Conservation (phyloP, 2,113 vertebrate genomes). For the Chaenocephalus aceratus region DNA sequence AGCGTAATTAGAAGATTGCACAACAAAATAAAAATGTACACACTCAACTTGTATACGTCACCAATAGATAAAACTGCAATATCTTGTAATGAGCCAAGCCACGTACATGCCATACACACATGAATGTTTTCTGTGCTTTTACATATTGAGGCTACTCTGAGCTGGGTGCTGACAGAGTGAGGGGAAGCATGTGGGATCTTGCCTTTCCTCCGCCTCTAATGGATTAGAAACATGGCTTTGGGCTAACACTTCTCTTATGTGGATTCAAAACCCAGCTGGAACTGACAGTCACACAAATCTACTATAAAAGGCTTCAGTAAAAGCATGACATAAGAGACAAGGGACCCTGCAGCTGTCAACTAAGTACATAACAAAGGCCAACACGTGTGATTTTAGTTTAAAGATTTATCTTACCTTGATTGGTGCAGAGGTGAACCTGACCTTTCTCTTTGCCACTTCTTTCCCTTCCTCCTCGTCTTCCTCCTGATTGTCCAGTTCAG, state of each 20-base stretch:
- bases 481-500: constrained; percentile 85
- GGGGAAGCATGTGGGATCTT: constrained; percentile 68
- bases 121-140: constrained; percentile 35
- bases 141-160: constrained; percentile 37
- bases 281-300: constrained; percentile 31
- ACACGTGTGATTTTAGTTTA: neutral
- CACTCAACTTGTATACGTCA: constrained; percentile 6
- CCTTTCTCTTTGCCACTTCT: constrained; percentile 76
- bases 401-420: constrained; percentile 85
- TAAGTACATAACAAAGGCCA: neutral
- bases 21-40: neutral
- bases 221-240: constrained; percentile 54
- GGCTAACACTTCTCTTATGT: constrained; percentile 29
- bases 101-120: constrained; percentile 4
- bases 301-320: neutral
- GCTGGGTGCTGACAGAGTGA: constrained; percentile 17
- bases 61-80: neutral
- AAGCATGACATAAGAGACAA: neutral
- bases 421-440: constrained; percentile 89
- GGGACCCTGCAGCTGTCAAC: constrained; percentile 7
- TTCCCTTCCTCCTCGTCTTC: constrained; percentile 82
- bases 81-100: neutral
- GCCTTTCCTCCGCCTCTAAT: constrained; percentile 49
- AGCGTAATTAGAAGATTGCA: neutral
- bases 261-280: constrained; percentile 29